Evolutionary conservation across 1,140 invertebrate genomes (phyloP), one percentile per base, ranked within the genome.

Genomic region (Drosophila lini): DNA sequence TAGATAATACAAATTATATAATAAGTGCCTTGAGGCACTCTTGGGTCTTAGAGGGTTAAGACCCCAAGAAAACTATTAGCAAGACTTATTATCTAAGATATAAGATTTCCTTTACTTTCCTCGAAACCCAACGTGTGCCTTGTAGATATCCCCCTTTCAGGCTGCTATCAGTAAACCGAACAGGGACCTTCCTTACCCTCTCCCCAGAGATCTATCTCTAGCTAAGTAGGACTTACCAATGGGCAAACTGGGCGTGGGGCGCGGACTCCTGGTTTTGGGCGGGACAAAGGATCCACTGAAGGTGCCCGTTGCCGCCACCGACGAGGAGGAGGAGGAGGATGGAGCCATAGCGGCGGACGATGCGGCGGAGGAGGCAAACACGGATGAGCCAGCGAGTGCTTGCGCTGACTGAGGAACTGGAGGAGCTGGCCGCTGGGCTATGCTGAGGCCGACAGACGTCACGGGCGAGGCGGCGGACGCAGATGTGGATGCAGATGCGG

Each of bases 181-280:
- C 7, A n/a, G 15, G 8, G 15, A 15, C 0, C 10, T 31, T 11
- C 28, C 3, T 3, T 10, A 6, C 25, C 15, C 15, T 10, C 15
- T 5, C 8, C 25, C 28, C 15, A 11, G 0, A 32, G 10, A 32
- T 31, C 3, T 28, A 2, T 3, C 7, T n/a, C 6, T 9, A n/a
- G 25, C 11, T 5, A 3, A 6, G 13, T 9, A 16, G n/a, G 5
- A 75, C 82, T 85, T 67, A 86, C 82, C 34, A 34, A 86, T 79
- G 25, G 84, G 74, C 69, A 88, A 62, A 67, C 32, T 78, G 56
- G 82, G 82, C 41, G 82, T 85, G 41, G 42, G 61, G 50, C 84
- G 85, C 56, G 45, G 42, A 52, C n/a, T 68, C 38, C 80, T 74
- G 13, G 68, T 74, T 25, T 80, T 74, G 42, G 84, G 76, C 71